Conservation (phyloP, 2,797 vertebrate species). For the Leptoclinus maculatus region DNA sequence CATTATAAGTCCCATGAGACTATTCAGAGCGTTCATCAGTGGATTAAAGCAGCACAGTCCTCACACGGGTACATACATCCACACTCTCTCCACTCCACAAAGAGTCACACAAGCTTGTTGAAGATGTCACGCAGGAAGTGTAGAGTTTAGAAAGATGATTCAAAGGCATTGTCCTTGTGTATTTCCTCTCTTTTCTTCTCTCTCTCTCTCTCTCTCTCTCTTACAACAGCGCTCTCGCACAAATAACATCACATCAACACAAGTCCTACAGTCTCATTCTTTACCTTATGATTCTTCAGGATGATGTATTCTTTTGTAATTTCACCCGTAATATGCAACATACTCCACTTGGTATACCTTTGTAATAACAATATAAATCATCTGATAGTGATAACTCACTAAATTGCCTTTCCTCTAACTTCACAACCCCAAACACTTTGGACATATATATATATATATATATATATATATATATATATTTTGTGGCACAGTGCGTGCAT, state of each 20-base stretch:
- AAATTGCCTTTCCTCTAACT: slow-evolving; percentile 16
- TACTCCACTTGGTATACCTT: slow-evolving; percentile 37
- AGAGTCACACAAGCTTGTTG: not conserved
- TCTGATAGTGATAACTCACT: slow-evolving; percentile 9
- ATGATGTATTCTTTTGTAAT: slow-evolving; percentile 42
- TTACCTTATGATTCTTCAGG: not conserved
- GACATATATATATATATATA: no score
- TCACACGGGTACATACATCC: slow-evolving; percentile 1
- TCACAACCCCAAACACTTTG: slow-evolving; percentile 24
- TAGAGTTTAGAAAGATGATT: slow-evolving; percentile 14
- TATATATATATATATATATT: not conserved
- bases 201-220: not conserved
- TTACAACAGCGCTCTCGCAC: not conserved
- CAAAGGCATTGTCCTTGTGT: not conserved
- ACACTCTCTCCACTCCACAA: not conserved
- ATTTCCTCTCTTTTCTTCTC: not conserved
- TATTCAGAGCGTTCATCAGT: slow-evolving; percentile 15
- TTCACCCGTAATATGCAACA: slow-evolving; percentile 45
- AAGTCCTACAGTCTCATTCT: not conserved
- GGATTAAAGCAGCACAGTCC: slow-evolving; percentile 28
- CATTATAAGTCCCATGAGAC: slow-evolving; percentile 5
- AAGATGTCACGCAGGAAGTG: not conserved
- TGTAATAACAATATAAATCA: slow-evolving; percentile 57
- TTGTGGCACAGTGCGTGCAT: not conserved
- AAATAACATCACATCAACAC: not conserved